These are phyloP conservation scores for Taphrorychus bicolor DNA, from an alignment of 2,888 invertebrate genomes.

Conservation along the genomic window DNA sequence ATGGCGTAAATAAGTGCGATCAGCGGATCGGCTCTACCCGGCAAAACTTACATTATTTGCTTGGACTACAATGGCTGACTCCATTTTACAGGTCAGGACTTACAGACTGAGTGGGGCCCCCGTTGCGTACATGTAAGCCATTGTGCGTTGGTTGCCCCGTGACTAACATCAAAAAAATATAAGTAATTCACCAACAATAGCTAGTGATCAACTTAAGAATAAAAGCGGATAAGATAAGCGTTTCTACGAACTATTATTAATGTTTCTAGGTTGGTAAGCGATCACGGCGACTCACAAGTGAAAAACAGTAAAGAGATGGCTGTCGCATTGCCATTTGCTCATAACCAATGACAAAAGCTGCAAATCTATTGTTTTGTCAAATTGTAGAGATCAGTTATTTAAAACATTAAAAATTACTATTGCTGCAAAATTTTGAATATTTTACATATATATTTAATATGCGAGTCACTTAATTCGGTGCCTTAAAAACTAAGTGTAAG, in stretches of 20 bases:
- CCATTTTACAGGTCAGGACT: slow-evolving; percentile 34
- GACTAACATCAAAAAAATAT: slow-evolving; percentile 39
- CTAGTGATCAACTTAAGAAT: not conserved
- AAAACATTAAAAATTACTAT: no score
- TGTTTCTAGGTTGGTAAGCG: no score
- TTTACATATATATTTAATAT: not conserved
- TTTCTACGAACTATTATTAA: not conserved
- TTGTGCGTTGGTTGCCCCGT: slow-evolving; percentile 29
- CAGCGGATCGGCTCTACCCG: not conserved
- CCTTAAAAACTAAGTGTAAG: not conserved
- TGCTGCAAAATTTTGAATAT: not conserved
- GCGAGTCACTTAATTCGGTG: not conserved
- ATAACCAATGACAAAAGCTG: no score
- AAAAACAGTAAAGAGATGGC: no score
- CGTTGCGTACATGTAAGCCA: slow-evolving; percentile 28
- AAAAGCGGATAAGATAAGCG: not conserved
- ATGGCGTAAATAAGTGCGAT: not conserved
- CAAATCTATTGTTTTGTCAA: no score
- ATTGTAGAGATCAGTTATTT: no score
- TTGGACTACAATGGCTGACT: slow-evolving; percentile 35
- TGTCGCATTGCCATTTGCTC: no score
- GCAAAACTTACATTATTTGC: slow-evolving; percentile 40
- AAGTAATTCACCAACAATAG: not conserved
- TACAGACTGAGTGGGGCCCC: slow-evolving; percentile 29
- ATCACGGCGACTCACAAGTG: no score